These are phyloP conservation scores for Gortyna flavago DNA, from an alignment of 2,888 invertebrate species.

Conservation along the genomic window DNA sequence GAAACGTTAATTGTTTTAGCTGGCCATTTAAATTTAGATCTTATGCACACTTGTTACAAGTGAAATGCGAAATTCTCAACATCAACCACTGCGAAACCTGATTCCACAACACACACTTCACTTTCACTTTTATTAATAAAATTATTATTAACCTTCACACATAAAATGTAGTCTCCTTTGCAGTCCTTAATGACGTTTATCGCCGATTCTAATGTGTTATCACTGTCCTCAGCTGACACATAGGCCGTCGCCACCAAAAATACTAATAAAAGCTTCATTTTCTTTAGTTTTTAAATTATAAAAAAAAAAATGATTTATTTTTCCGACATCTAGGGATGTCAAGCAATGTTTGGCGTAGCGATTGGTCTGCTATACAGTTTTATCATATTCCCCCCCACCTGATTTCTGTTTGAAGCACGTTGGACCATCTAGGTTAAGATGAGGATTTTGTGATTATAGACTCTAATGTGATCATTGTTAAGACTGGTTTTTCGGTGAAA, in stretches of 20 bases:
- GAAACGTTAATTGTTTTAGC: slow-evolving; percentile 30
- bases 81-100: slow-evolving; percentile 58
- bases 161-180: slow-evolving; percentile 92
- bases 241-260: slow-evolving; percentile 83
- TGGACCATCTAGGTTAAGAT: slow-evolving; percentile 82
- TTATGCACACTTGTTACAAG: slow-evolving; percentile 56
- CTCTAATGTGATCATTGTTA: slow-evolving; percentile 65
- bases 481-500: slow-evolving; percentile 35
- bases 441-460: slow-evolving; percentile 78
- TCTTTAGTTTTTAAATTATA: slow-evolving; percentile 68
- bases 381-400: slow-evolving; percentile 85
- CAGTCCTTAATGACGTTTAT: slow-evolving; percentile 93
- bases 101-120: slow-evolving; percentile 73
- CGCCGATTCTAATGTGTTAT: slow-evolving; percentile 91
- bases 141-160: slow-evolving; percentile 93
- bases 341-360: slow-evolving; percentile 84
- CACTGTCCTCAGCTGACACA: slow-evolving; percentile 84
- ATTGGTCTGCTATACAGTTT: slow-evolving; percentile 84
- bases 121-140: slow-evolving; percentile 84
- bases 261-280: slow-evolving; percentile 81
- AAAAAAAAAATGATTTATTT: slow-evolving; percentile 64
- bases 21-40: slow-evolving; percentile 35
- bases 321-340: slow-evolving; percentile 86
- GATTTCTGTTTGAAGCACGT: slow-evolving; percentile 73
- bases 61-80: slow-evolving; percentile 62